phyloP scores from a whole-genome alignment of 2,113 vertebrate species.

The Oryzias celebensis region DNA sequence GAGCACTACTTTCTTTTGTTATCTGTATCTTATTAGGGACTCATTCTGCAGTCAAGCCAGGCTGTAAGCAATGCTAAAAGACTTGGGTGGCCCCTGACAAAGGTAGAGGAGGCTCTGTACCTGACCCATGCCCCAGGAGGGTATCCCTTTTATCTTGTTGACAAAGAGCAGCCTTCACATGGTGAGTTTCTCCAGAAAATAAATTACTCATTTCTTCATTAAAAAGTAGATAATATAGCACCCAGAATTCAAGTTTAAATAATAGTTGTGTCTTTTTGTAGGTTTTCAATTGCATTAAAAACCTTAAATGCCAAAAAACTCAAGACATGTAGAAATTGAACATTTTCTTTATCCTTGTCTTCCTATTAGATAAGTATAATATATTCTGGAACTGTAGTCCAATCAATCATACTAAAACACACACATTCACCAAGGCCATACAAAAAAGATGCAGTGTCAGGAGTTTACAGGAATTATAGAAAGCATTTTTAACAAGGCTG shows the following conservation, averaged over 20 bases:
- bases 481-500: too few relatives aligned
- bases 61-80: constrained; percentile 87
- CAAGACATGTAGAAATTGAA: too few relatives aligned
- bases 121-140: constrained; percentile 88
- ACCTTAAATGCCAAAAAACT: too few relatives aligned
- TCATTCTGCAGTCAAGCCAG: constrained; percentile 88
- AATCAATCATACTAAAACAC: too few relatives aligned
- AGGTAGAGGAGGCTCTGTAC: constrained; percentile 81
- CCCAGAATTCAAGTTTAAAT: background rate
- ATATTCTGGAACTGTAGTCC: too few relatives aligned
- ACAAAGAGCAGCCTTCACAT: constrained; percentile 74
- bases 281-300: too few relatives aligned
- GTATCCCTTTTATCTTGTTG: constrained; percentile 89
- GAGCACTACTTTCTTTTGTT: background rate
- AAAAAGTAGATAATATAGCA: background rate
- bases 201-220: background rate
- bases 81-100: constrained; percentile 86
- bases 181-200: constrained; percentile 69
- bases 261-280: too few relatives aligned
- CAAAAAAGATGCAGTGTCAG: too few relatives aligned
- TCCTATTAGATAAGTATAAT: too few relatives aligned
- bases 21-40: constrained; percentile 75
- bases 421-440: too few relatives aligned
- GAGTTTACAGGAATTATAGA: too few relatives aligned
- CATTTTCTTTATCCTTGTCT: too few relatives aligned